Base-by-base conservation (phyloP, 2,888 invertebrate genomes). In the Itoplectis maculator region DNA sequence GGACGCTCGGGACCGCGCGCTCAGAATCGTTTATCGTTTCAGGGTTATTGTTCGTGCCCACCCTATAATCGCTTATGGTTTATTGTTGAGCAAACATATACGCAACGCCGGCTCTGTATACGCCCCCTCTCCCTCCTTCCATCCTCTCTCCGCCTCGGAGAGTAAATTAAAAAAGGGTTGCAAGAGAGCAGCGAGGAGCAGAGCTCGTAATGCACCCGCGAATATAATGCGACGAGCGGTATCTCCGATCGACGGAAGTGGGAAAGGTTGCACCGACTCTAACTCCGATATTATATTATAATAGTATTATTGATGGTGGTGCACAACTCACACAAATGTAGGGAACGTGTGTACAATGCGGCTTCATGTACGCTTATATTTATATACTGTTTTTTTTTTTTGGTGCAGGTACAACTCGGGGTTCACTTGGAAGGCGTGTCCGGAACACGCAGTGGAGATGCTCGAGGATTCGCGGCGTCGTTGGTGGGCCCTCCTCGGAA, bases 101-200 rank as follows among this genome's bases (percentile, higher is more conserved):
- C 81, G 77, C 68, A 68, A n/a, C 37, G 72, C 73, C 66, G 68
- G n/a, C n/a, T 73, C 3, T 29, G 29, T 29, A 59, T 68, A 78
- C 81, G 78, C 81, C 78, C 47, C 23, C 18, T 76, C n/a, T n/a
- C n/a, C 73, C 63, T 68, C 73, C 68, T 78, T 40, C 73, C 42
- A 49, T 13, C 15, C 47, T 72, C 42, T 35, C 74, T 70, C 66
- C 65, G 70, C 75, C 49, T 77, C 70, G 47, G n/a, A 75, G n/a
- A 75, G 70, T 81, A 80, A 80, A 81, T 82, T 82, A 84, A 87
- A 87, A 86, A 86, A 86, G 85, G 85, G 86, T 84, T 85, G 85
- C 70, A 29, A 29, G 29, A 29, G n/a, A n/a, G n/a, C n/a, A n/a
- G 29, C 29, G 29, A 29, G 29, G 29, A 29, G 29, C 29, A 3